Base-by-base conservation (phyloP, 1,140 invertebrate genomes). In the Anthonomus grandis region DNA sequence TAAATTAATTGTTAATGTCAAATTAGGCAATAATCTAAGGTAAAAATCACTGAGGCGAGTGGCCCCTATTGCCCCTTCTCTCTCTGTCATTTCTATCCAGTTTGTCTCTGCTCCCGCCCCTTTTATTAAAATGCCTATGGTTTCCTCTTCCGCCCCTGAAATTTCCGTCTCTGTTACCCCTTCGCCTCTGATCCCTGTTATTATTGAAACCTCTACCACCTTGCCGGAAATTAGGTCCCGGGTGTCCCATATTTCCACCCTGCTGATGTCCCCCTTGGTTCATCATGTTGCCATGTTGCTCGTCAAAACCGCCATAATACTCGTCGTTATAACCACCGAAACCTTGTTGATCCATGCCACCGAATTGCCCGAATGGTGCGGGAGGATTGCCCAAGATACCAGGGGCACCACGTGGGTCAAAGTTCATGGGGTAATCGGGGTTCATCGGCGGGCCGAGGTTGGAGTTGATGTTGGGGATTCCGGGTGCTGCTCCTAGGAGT, bases 401-500 rank as follows among this genome's bases (percentile, higher is more conserved):
- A 55, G 36, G 36, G 2, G 62, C 65, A 34, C 67, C 67, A 24
- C 69, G 54, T 4, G 68, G 69, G 48, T 70, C 67, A 42, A 72
- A 73, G 45, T 67, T 67, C 10, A 72, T 68, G 3, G 56, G 69
- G 31, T 69, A 71, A 24, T 73, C 70, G 3, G 31, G 45, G 4
- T 45, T 50, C 24, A 65, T 37, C 13, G 38, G 38, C 10, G 34
- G 18, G n/a, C n/a, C n/a, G 13, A 22, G 15, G n/a, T 46, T 18
- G n/a, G 46, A 39, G 2, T 53, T 64, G 6, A 67, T 13, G 24
- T 66, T 66, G 1, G 67, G 64, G 21, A 70, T 64, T 2, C 65
- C 67, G 2, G 71, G 71, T 0, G 68, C 69, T 1, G 69, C 64
- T n/a, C 71, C 71, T 27, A 73, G 44, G 15, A 73, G 46, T 13